These are phyloP conservation scores for Cyanistes caeruleus DNA, from an alignment of 2,113 vertebrate genomes.

Conservation along the genomic window DNA sequence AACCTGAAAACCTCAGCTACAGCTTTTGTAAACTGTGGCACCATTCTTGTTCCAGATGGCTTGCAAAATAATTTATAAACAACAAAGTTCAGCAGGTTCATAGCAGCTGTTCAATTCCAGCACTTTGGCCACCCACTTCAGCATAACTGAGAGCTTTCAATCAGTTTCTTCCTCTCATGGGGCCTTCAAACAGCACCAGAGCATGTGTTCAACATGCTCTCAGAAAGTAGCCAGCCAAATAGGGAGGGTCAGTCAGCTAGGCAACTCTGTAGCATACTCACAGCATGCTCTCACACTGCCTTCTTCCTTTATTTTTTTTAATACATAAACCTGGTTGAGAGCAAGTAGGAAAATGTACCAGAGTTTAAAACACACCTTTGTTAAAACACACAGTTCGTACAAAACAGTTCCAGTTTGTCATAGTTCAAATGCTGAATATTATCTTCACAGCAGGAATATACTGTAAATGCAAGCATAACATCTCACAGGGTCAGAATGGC, in stretches of 20 bases:
- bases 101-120: conserved; percentile 84
- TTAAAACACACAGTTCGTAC: neutral
- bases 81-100: conserved; percentile 86
- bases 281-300: neutral
- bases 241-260: conserved; percentile 31
- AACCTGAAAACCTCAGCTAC: conserved; percentile 24
- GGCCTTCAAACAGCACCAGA: conserved; percentile 65
- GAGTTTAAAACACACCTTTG: neutral
- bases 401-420: neutral
- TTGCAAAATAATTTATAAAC: conserved; percentile 90
- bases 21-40: conserved; percentile 41
- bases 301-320: neutral
- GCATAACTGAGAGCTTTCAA: conserved; percentile 70
- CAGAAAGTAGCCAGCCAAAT: conserved; percentile 54
- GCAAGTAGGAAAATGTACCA: neutral
- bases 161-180: conserved; percentile 61
- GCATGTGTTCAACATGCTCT: conserved; percentile 71
- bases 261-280: neutral
- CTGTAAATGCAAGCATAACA: neutral
- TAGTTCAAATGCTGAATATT: neutral
- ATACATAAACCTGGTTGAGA: neutral
- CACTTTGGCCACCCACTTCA: conserved; percentile 76
- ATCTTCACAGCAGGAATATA: neutral
- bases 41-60: conserved; percentile 85
- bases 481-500: neutral